Evolutionary conservation across 2,113 vertebrate species (phyloP).

Genomic region (Petromus typicus): DNA sequence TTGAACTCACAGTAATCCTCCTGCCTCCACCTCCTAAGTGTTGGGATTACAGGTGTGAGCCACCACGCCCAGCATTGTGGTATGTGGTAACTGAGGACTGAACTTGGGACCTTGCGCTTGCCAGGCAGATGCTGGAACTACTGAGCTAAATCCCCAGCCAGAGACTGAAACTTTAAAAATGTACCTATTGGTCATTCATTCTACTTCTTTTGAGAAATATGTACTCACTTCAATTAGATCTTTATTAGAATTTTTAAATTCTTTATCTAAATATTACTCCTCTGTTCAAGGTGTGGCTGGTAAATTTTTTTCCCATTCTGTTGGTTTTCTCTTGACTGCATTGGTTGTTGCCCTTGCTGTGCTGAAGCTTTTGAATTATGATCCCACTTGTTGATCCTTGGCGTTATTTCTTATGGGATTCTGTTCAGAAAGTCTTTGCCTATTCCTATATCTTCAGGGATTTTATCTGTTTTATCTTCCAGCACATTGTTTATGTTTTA

Average conservation of each 20-base stretch:
- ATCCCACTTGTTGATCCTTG: background rate
- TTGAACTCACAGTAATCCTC: no score
- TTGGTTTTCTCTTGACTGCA: background rate
- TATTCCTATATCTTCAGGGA: background rate
- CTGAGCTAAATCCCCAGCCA: no score
- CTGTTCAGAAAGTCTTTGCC: background rate
- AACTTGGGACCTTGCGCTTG: no score
- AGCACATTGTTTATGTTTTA: background rate
- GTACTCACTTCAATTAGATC: background rate
- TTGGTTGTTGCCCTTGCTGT: background rate
- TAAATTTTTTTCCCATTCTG: background rate
- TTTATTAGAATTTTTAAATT: background rate
- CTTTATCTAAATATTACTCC: background rate
- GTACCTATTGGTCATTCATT: background rate
- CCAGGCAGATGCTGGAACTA: no score
- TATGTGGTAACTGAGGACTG: no score
- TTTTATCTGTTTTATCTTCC: background rate
- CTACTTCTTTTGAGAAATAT: background rate
- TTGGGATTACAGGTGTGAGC: no score
- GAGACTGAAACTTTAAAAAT: background rate
- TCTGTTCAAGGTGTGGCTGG: background rate
- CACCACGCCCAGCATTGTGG: no score
- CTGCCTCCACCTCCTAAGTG: no score
- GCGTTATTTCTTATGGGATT: background rate
- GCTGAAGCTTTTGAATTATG: background rate